These are phyloP conservation scores for Andrena bucephala DNA, from an alignment of 2,888 invertebrate genomes.

Conservation along the genomic window DNA sequence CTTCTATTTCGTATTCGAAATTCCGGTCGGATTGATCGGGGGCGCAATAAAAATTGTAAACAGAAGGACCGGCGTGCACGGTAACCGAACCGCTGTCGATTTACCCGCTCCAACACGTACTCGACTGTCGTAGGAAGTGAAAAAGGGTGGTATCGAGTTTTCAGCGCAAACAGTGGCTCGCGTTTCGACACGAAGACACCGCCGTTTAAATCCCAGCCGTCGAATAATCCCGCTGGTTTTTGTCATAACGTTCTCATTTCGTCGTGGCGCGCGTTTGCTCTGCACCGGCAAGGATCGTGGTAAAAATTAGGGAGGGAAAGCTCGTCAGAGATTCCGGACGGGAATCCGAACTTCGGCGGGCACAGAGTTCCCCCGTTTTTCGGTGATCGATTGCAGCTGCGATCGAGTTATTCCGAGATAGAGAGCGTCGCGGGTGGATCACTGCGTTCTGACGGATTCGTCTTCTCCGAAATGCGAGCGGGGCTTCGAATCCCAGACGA, in stretches of 20 bases:
- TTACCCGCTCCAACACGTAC: neutral
- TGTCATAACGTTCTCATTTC: constrained; percentile 14
- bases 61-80: neutral
- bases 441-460: constrained; percentile 33
- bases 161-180: constrained; percentile 27
- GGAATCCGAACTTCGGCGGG: neutral
- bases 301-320: constrained; percentile 15
- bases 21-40: constrained; percentile 12
- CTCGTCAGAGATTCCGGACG: too few relatives aligned
- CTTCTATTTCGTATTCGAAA: neutral
- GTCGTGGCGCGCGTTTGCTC: neutral
- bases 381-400: neutral
- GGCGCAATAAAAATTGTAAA: constrained; percentile 42
- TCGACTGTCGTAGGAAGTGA: neutral
- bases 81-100: constrained; percentile 17
- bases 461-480: constrained; percentile 21
- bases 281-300: neutral
- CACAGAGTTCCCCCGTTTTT: neutral
- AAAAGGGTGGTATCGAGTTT: neutral
- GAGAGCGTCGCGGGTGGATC: constrained; percentile 7
- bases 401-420: neutral
- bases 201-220: constrained; percentile 8
- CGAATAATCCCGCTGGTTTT: constrained; percentile 13
- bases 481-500: constrained; percentile 21
- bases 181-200: constrained; percentile 5